Base-by-base conservation (phyloP, 2,113 vertebrate species). In the Rafetus swinhoei region DNA sequence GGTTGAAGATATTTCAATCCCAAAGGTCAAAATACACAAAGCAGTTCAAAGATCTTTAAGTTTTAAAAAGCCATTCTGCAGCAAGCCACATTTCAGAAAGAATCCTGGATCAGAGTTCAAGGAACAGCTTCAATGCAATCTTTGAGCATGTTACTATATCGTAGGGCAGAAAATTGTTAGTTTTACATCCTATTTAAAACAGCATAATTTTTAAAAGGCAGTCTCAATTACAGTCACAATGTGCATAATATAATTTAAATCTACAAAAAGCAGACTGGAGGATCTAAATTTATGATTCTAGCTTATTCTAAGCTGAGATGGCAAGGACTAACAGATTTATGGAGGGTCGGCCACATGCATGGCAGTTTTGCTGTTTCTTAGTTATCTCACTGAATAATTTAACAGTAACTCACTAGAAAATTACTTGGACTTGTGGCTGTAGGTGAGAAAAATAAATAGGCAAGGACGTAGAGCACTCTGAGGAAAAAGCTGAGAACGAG, bases 241-340 rank as follows among this genome's bases (percentile, higher is more conserved):
- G 50, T 0, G 2, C 13, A 4, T 39, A 85, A 35, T 50, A 89
- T 45, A 80, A 76, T 60, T 32, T 32, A 29, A 55, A 25, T 79
- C 27, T 0, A 57, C 12, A 35, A 93, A 45, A 90, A 32, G 16
- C 25, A 79, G 15, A n/a, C 5, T 25, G 0, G 1, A 45, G 50
- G 56, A 84, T 4, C 2, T 76, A 16, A 12, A 3, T 76, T 89
- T 21, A 54, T 18, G 52, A 0, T 7, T 92, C 62, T 29, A 79
- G 52, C 27, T 32, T 74, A 0, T 0, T 4, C 9, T 21, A 15
- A 5, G 11, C 60, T 65, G 55, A 24, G 6, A 8, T 21, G 87
- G 56, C 74, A 57, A 79, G 59, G 74, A 81, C 3, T 11, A 65
- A 3, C 2, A 9, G 39, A 79, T 24, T 50, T 59, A 84, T 2